Evolutionary conservation across 1,140 invertebrate species (phyloP).

Genomic region (Nylanderia fulva): DNA sequence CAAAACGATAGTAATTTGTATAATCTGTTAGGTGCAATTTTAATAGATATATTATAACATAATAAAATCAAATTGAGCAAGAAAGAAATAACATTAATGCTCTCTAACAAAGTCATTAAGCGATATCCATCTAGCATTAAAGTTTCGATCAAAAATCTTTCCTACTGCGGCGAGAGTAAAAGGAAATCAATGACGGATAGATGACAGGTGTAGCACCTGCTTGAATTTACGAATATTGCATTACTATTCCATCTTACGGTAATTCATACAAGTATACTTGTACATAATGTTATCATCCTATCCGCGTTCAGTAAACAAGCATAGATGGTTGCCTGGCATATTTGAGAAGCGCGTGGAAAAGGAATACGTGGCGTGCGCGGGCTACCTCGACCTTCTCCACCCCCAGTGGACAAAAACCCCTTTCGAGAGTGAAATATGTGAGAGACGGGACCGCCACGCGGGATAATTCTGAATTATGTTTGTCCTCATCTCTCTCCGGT

Average conservation of each 20-base stretch:
- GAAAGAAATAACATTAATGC: neutral
- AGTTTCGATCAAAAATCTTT: conserved; percentile 16
- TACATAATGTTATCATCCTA: neutral
- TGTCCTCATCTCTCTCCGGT: conserved; percentile 77
- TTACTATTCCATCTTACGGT: conserved; percentile 50
- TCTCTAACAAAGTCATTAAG: too few species aligned
- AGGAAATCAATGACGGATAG: neutral
- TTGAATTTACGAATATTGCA: conserved; percentile 69
- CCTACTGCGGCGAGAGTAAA: neutral
- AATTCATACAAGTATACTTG: neutral
- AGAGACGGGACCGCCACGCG: conserved; percentile 78
- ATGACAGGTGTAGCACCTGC: conserved; percentile 80
- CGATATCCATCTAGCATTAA: neutral
- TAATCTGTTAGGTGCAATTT: neutral
- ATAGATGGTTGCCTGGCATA: conserved; percentile 24
- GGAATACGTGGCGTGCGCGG: conserved; percentile 45
- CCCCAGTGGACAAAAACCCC: conserved; percentile 75
- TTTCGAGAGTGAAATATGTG: conserved; percentile 82
- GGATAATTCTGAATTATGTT: conserved; percentile 85
- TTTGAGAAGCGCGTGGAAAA: conserved; percentile 62
- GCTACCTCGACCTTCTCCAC: conserved; percentile 67
- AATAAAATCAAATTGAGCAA: neutral
- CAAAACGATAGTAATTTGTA: neutral
- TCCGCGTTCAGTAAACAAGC: neutral
- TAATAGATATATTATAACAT: neutral